Percentiles rank a stretch among this genome's conserved stretches.
Evolutionary conservation across 2,888 invertebrate species (phyloP).

Genomic region (Melinaea marsaeus): DNA sequence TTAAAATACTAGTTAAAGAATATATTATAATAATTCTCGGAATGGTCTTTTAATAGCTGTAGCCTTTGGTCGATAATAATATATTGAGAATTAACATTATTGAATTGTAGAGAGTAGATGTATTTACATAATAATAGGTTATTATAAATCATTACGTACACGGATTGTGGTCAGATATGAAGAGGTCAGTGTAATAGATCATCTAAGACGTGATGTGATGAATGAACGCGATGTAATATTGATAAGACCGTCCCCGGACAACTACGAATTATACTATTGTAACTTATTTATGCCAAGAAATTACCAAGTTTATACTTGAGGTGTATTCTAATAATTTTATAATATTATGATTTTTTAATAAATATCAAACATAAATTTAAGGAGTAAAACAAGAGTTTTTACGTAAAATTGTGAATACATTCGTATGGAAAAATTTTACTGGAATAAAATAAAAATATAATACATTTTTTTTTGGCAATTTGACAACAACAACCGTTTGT

Average conservation of each 20-base stretch:
- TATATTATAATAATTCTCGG: too few relatives aligned
- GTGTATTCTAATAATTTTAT: not conserved
- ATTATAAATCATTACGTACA: constrained; percentile 11
- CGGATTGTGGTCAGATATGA: constrained; percentile 12
- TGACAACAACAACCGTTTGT: constrained; percentile 6
- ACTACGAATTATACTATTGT: not conserved
- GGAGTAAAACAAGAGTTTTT: too few relatives aligned
- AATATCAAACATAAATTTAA: too few relatives aligned
- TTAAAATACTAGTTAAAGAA: too few relatives aligned
- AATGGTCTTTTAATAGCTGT: too few relatives aligned
- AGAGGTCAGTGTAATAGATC: constrained; percentile 45
- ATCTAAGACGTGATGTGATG: constrained; percentile 48
- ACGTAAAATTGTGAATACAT: too few relatives aligned
- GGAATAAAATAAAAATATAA: too few relatives aligned
- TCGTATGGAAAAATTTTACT: too few relatives aligned
- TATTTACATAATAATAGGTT: not conserved
- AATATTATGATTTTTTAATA: too few relatives aligned
- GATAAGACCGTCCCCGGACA: constrained; percentile 40
- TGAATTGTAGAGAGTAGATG: not conserved
- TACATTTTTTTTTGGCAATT: constrained; percentile 1
- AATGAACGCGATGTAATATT: constrained; percentile 46
- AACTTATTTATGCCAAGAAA: constrained; percentile 17
- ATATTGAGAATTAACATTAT: not conserved
- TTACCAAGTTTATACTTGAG: not conserved
- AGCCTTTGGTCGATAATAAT: too few relatives aligned